A percentile compares a stretch with the other conserved stretches of the same genome.
These are phyloP conservation scores for Onychomys leucogaster DNA, from an alignment of 2,797 vertebrate genomes.

Conservation along the genomic window DNA sequence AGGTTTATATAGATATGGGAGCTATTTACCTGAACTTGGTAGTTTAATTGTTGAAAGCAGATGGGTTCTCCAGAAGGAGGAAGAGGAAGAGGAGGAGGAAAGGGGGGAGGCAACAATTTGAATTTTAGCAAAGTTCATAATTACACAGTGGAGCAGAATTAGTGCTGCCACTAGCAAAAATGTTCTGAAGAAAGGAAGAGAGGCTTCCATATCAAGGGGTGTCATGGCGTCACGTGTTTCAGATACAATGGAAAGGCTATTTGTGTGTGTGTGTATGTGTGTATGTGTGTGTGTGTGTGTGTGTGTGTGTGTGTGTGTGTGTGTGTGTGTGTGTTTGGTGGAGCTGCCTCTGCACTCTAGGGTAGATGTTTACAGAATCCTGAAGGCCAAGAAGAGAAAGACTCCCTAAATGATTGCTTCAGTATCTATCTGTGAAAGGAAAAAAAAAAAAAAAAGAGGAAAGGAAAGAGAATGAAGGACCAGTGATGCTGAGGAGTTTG, in stretches of 20 bases:
- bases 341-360: background rate
- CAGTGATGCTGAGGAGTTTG: background rate
- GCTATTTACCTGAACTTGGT: background rate
- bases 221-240: background rate
- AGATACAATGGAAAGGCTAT: background rate
- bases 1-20: background rate
- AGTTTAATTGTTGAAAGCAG: conserved; percentile 17
- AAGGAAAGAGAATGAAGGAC: background rate
- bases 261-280: background rate
- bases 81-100: background rate
- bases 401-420: too few relatives aligned
- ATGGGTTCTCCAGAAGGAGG: background rate
- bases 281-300: too few relatives aligned
- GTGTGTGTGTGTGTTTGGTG: background rate
- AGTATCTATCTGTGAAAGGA: background rate
- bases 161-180: background rate
- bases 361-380: background rate
- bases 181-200: background rate
- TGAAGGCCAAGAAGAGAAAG: background rate
- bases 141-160: background rate
- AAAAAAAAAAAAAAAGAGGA: background rate
- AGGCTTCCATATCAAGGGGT: background rate
- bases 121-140: background rate
- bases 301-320: too few relatives aligned
- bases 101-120: background rate